Evolutionary conservation across 2,797 vertebrate species (phyloP).

Genomic region (Gallirallus australis): DNA sequence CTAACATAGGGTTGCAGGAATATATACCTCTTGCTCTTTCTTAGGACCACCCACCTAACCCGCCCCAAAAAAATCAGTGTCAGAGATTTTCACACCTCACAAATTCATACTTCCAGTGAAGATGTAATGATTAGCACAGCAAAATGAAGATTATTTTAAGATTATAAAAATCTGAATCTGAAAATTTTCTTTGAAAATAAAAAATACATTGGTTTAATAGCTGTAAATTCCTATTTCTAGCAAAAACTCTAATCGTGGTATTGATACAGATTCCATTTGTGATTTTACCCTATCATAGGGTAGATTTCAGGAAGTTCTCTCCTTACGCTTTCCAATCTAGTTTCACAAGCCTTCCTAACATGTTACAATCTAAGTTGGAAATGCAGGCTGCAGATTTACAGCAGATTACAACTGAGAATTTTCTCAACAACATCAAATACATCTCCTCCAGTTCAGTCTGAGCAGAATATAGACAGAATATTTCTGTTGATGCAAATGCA

Average conservation of each 20-base stretch:
- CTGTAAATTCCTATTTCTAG: background rate
- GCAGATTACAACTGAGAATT: slow-evolving; percentile 4
- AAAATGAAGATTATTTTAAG: background rate
- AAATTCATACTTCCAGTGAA: background rate
- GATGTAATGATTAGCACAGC: background rate
- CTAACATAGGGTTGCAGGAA: background rate
- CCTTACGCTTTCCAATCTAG: background rate
- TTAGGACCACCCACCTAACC: background rate
- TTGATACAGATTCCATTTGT: background rate
- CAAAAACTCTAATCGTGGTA: background rate
- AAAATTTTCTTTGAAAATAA: background rate
- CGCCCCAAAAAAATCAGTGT: background rate
- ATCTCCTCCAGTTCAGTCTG: slow-evolving; percentile 15
- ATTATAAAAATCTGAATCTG: background rate
- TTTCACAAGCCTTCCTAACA: background rate
- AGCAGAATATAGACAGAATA: slow-evolving; percentile 54
- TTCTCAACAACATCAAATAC: slow-evolving; percentile 23
- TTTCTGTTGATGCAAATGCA: slow-evolving; percentile 56
- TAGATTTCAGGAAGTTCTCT: background rate
- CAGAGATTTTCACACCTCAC: background rate
- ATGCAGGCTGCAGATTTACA: slow-evolving; percentile 21
- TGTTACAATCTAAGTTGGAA: background rate
- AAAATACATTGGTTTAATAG: background rate
- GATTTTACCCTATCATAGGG: background rate
- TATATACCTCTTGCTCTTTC: background rate